These are phyloP conservation scores for Parapristionchus giblindavisi DNA, from an alignment of 2,888 invertebrate genomes.

Conservation along the genomic window DNA sequence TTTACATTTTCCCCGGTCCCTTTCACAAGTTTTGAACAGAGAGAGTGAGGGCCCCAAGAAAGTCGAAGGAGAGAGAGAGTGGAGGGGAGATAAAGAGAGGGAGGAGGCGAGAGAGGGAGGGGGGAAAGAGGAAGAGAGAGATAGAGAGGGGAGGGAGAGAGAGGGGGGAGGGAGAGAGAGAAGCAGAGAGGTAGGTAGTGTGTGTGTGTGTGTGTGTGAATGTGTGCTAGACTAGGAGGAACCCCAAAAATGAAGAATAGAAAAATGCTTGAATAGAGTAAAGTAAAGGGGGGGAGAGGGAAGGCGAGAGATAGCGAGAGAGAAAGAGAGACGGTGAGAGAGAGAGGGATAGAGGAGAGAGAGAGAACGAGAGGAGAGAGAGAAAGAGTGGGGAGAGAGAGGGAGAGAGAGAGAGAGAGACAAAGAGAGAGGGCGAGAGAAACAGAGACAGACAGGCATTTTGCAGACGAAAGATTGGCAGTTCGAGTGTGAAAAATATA, in stretches of 20 bases:
- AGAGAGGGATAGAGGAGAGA: neutral
- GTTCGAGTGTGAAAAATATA: too few species aligned
- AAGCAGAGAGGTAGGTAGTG: too few species aligned
- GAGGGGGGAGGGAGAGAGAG: neutral
- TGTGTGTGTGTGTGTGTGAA: too few species aligned
- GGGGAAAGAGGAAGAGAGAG: neutral
- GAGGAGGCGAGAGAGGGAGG: neutral
- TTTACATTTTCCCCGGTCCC: too few species aligned
- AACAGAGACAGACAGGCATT: neutral
- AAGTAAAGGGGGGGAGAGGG: neutral
- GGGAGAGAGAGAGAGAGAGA: neutral
- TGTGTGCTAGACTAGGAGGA: too few species aligned
- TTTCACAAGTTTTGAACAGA: too few species aligned
- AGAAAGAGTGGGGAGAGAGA: neutral
- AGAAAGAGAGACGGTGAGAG: neutral
- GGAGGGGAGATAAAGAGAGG: neutral
- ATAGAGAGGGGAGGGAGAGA: neutral
- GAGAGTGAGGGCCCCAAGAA: neutral
- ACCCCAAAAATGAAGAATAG: neutral
- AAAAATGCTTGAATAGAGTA: neutral
- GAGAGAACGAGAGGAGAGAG: neutral
- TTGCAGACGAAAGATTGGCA: too few species aligned
- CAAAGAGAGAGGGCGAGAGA: neutral
- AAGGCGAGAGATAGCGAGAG: constrained; percentile 8
- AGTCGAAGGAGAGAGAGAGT: neutral